Evolutionary conservation across 92 coral and sea anemone species (phyloP).

Genomic region (Zoanthus sansibaricus): DNA sequence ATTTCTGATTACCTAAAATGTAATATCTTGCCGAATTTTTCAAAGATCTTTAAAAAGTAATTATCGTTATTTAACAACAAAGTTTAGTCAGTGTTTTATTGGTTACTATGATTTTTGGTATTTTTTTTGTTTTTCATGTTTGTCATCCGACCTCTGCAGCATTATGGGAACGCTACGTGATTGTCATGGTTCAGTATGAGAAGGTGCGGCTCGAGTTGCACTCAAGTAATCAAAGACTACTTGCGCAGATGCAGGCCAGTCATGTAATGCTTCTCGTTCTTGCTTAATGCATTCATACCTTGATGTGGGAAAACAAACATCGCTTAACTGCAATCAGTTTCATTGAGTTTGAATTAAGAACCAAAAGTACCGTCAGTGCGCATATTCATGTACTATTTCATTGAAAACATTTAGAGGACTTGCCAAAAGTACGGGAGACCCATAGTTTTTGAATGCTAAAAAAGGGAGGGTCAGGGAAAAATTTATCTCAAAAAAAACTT

Average conservation of each 20-base stretch:
- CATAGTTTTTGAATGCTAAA: no score
- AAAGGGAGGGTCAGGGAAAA: no score
- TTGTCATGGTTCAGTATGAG: conserved; percentile 86
- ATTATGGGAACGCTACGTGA: conserved; percentile 92
- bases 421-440: neutral
- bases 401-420: neutral
- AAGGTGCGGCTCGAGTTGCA: conserved; percentile 99
- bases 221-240: conserved; percentile 95
- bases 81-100: neutral
- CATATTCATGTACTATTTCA: neutral
- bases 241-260: conserved; percentile 98
- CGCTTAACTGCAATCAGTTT: neutral
- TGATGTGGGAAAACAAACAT: conserved; percentile 4
- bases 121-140: conserved; percentile 30
- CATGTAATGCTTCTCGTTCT: conserved; percentile 79
- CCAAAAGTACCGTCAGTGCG: neutral
- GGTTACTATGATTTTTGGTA: neutral
- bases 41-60: neutral
- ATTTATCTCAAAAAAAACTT: no score
- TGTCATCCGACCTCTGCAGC: conserved; percentile 59
- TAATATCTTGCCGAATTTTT: neutral
- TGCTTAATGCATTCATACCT: conserved; percentile 32
- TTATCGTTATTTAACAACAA: neutral
- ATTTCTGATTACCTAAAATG: no score
- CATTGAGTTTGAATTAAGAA: neutral